These are phyloP conservation scores for Nesogale talazaci DNA, from an alignment of 2,113 vertebrate genomes.

Conservation along the genomic window DNA sequence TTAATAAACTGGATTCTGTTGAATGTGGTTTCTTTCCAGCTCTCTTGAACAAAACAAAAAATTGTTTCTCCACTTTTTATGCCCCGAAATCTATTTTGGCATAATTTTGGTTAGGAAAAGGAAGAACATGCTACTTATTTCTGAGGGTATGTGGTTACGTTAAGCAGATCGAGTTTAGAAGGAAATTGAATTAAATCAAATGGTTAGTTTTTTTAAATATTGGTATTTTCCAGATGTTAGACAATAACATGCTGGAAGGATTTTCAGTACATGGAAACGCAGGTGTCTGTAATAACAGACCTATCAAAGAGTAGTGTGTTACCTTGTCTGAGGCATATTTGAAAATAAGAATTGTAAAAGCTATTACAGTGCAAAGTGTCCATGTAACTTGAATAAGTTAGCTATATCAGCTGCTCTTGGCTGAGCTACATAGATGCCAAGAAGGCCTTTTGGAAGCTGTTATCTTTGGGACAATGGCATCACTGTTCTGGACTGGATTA, in stretches of 20 bases:
- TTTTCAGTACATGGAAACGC: not conserved
- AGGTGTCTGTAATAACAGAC: constrained; percentile 35
- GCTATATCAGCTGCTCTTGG: not conserved
- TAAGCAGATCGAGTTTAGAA: constrained; percentile 67
- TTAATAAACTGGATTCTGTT: constrained; percentile 69
- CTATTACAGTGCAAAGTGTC: not conserved
- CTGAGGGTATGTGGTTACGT: constrained; percentile 61
- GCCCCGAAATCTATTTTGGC: constrained; percentile 42
- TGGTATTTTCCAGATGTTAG: constrained; percentile 36
- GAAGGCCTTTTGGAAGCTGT: not conserved
- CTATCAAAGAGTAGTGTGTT: not conserved
- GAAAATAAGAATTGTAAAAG: constrained; percentile 47
- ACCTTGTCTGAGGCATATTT: constrained; percentile 28
- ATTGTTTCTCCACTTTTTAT: not conserved
- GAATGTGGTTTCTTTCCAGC: constrained; percentile 52
- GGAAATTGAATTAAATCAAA: constrained; percentile 74
- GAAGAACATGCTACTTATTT: constrained; percentile 62
- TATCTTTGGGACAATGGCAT: not conserved
- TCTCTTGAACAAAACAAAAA: constrained; percentile 14
- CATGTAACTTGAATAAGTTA: constrained; percentile 39
- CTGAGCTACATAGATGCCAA: not conserved
- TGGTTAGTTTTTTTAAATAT: constrained; percentile 46
- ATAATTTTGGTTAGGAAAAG: constrained; percentile 65
- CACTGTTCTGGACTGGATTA: not conserved
- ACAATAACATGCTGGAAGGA: constrained; percentile 34